These are phyloP conservation scores for Haemorhous mexicanus DNA, from an alignment of 2,113 vertebrate genomes.

Conservation along the genomic window DNA sequence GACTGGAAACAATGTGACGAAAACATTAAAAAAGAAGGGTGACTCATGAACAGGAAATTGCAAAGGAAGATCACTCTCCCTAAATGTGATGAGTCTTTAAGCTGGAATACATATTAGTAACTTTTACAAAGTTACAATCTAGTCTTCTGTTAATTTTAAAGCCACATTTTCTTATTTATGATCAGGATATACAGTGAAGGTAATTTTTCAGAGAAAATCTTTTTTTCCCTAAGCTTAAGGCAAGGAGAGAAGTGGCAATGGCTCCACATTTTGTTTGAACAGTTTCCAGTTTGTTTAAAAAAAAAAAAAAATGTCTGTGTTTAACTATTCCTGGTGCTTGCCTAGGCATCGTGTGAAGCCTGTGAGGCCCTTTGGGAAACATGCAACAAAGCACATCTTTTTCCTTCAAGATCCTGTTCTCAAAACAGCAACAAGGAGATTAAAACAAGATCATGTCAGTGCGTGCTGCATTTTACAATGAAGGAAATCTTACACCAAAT, in stretches of 20 bases:
- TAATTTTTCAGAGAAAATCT: neutral
- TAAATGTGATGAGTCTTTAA: neutral
- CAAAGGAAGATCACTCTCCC: neutral
- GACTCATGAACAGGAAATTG: neutral
- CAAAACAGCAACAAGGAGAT: neutral
- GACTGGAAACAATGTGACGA: neutral
- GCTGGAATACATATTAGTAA: neutral
- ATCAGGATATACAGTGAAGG: neutral
- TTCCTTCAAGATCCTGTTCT: neutral
- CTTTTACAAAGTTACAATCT: neutral
- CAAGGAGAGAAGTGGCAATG: neutral
- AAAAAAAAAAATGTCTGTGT: neutral
- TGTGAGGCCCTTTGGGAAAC: neutral
- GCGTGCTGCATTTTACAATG: accelerated
- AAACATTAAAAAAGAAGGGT: neutral
- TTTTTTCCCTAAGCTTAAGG: neutral
- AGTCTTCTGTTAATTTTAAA: neutral
- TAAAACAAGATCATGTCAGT: neutral
- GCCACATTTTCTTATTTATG: neutral
- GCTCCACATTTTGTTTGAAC: neutral
- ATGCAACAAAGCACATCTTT: neutral
- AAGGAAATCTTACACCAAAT: neutral
- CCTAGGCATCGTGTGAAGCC: neutral
- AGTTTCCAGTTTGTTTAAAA: neutral
- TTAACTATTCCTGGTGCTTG: neutral